These are phyloP conservation scores for Meloidogyne exigua DNA, from an alignment of 1,140 invertebrate species.

Conservation along the genomic window DNA sequence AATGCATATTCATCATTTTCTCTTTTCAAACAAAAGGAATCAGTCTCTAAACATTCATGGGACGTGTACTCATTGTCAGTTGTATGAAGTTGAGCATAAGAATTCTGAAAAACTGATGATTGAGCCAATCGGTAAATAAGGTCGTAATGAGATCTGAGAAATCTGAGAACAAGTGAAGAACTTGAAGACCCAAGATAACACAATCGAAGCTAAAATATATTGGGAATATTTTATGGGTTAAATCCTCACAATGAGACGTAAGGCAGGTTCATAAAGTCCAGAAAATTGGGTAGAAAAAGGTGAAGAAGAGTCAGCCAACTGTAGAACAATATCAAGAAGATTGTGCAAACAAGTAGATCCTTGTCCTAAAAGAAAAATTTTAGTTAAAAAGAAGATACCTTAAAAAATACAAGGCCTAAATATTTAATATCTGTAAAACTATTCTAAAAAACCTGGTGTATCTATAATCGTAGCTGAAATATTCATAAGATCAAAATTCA, in stretches of 20 bases:
- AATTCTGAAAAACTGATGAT: slow-evolving; percentile 14
- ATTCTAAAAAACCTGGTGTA: slow-evolving; percentile 17
- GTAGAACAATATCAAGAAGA: slow-evolving; percentile 28
- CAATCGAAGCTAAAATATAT: slow-evolving; percentile 32
- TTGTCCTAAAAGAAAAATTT: not conserved
- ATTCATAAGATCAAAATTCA: slow-evolving; percentile 36
- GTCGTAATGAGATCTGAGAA: slow-evolving; percentile 39
- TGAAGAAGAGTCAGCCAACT: slow-evolving; percentile 15
- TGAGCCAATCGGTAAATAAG: slow-evolving; percentile 35
- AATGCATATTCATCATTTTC: slow-evolving; percentile 5
- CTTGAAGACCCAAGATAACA: slow-evolving; percentile 26
- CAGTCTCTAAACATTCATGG: not conserved
- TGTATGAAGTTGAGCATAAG: not conserved
- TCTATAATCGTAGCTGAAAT: slow-evolving; percentile 20
- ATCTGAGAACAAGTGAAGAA: slow-evolving; percentile 33
- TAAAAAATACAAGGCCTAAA: too few species aligned
- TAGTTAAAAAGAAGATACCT: slow-evolving; percentile 30
- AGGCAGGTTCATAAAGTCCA: slow-evolving; percentile 36
- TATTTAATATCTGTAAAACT: too few species aligned
- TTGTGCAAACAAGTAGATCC: slow-evolving; percentile 31
- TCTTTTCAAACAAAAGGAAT: not conserved
- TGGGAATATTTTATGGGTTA: not conserved
- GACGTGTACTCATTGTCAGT: not conserved
- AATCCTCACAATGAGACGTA: slow-evolving; percentile 23
- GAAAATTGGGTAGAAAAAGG: slow-evolving; percentile 33